phyloP scores from a whole-genome alignment of 2,888 invertebrate genomes.

The Lycia hirtaria region DNA sequence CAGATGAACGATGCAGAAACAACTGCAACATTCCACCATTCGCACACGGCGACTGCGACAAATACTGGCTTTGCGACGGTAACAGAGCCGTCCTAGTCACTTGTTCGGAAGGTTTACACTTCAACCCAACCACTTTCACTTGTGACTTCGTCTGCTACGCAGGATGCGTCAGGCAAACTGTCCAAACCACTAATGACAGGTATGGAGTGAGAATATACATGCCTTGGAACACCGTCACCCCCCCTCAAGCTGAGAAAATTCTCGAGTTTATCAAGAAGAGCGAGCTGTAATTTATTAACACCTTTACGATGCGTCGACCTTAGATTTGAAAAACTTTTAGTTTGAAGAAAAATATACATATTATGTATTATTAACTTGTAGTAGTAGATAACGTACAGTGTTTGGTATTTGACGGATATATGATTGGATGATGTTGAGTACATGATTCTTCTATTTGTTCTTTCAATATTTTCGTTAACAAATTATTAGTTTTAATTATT shows the following conservation, averaged over 20 bases:
- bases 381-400: too few relatives aligned
- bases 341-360: background rate
- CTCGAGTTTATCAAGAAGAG: background rate
- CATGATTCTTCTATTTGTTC: too few relatives aligned
- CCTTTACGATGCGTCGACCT: background rate
- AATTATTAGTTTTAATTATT: too few relatives aligned
- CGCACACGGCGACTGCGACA: slow-evolving; percentile 72
- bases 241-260: slow-evolving; percentile 21
- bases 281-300: background rate
- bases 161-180: slow-evolving; percentile 50
- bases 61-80: slow-evolving; percentile 69
- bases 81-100: slow-evolving; percentile 46
- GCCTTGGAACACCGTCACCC: slow-evolving; percentile 59
- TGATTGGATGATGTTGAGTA: too few relatives aligned
- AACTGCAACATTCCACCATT: slow-evolving; percentile 67
- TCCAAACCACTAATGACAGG: slow-evolving; percentile 47
- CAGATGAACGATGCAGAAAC: slow-evolving; percentile 45
- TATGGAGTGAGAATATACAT: slow-evolving; percentile 62
- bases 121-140: slow-evolving; percentile 59
- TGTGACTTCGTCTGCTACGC: slow-evolving; percentile 72
- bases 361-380: too few relatives aligned
- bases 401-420: too few relatives aligned
- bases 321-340: background rate
- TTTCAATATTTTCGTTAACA: too few relatives aligned
- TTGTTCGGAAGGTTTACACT: slow-evolving; percentile 72